These are phyloP conservation scores for Etheostoma spectabile DNA, from an alignment of 2,113 vertebrate species.

Conservation along the genomic window DNA sequence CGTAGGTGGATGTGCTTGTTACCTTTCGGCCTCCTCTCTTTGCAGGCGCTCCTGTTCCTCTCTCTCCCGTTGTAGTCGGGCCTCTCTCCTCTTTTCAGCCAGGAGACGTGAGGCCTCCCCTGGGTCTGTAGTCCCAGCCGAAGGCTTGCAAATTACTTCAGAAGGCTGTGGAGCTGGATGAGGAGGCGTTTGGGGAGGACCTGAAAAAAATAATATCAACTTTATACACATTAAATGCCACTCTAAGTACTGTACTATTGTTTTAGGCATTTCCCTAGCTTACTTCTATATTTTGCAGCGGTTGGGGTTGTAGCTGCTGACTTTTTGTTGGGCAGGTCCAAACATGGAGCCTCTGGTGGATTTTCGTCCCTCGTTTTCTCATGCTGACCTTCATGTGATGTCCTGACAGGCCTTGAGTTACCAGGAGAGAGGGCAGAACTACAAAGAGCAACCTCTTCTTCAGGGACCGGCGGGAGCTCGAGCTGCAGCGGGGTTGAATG, in stretches of 20 bases:
- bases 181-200: slow-evolving; percentile 21
- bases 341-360: slow-evolving; percentile 14
- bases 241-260: not conserved
- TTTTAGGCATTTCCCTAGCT: slow-evolving; percentile 13
- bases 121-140: slow-evolving; percentile 89
- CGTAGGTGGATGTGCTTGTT: slow-evolving; percentile 8
- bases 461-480: slow-evolving; percentile 80
- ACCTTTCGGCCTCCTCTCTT: slow-evolving; percentile 90
- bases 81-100: slow-evolving; percentile 91
- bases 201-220: slow-evolving; percentile 29
- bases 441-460: slow-evolving; percentile 79
- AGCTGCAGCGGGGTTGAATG: slow-evolving; percentile 85
- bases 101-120: slow-evolving; percentile 91
- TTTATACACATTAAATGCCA: not conserved
- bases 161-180: slow-evolving; percentile 48
- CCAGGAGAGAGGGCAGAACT: slow-evolving; percentile 84
- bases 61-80: slow-evolving; percentile 90
- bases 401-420: slow-evolving; percentile 88
- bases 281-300: slow-evolving; percentile 50
- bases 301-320: slow-evolving; percentile 13
- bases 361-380: slow-evolving; percentile 68
- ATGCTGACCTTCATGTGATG: slow-evolving; percentile 74
- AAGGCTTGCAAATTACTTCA: slow-evolving; percentile 69
- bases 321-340: slow-evolving; percentile 9
- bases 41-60: slow-evolving; percentile 89